Evolutionary conservation across 35 echinoderm and acorn worm genomes (phyloP), one percentile per base, ranked within the genome.

Genomic region (Ophiothrix spiculata): DNA sequence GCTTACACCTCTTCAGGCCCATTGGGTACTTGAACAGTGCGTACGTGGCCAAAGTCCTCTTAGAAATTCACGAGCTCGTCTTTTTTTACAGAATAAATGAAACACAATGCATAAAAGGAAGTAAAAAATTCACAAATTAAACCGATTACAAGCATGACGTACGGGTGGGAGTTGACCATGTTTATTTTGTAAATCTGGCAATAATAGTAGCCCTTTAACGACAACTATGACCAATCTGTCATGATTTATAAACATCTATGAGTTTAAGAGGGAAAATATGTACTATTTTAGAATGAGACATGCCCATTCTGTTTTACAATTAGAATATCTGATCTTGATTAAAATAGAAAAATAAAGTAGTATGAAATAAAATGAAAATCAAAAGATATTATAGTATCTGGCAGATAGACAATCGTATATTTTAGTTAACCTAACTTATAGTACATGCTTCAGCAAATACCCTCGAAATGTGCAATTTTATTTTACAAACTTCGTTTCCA

Each of bases 111-210:
- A 31, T 64, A 0, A 42, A 28, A 56, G 40, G 46, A 25, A 40
- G 0, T 17, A 33, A 15, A 82, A 82, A 45, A 19, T 33, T 41
- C 12, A 15, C 32, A 64, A 84, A 60, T 84, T 64, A 84, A 64
- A 84, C 63, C 81, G 64, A 74, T 54, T 37, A 79, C 60, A 78
- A 80, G 80, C 36, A 32, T 35, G 35, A 76, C 78, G 39, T 77
- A 42, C 88, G 83, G 80, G 73, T 76, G 33, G 69, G 39, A 35
- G 78, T 77, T 80, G 81, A 28, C 25, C 36, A 37, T 90, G 88
- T 90, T 90, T 90, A 80, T 81, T 83, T 35, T 84, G 45, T 75
- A 75, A 90, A 90, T 77, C 37, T 90, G 88, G 75, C 33, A 39
- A 90, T 90, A 90, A 90, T 90, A 75, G 39, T 25, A 56, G 73